phyloP scores from a whole-genome alignment of 2,113 vertebrate species.

The Trematocara unimaculatum region DNA sequence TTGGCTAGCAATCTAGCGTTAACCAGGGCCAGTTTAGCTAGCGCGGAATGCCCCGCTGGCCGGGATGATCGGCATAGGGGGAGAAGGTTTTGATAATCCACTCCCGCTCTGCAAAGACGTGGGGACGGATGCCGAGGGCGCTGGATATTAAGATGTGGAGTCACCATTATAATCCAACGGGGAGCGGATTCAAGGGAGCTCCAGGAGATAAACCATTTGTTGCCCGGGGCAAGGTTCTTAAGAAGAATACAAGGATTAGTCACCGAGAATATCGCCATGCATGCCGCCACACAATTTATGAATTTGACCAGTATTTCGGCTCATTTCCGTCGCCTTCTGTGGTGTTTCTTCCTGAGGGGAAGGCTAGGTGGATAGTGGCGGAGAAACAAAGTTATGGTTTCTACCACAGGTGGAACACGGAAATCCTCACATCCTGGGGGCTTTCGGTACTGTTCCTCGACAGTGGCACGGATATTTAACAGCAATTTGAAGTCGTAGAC shows the following conservation, averaged over 20 bases:
- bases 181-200: not conserved
- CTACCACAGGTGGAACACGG: not conserved
- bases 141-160: not conserved
- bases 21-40: not conserved
- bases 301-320: not conserved
- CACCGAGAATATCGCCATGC: not conserved
- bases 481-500: not conserved
- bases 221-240: not conserved
- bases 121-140: not conserved
- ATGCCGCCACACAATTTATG: not conserved
- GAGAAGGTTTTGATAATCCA: not conserved
- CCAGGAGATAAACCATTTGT: not conserved
- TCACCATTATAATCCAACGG: not conserved
- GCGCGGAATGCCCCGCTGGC: not conserved
- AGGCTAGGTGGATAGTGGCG: rapidly evolving
- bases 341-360: not conserved
- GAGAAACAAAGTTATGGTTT: not conserved
- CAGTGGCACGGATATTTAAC: not conserved
- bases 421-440: not conserved
- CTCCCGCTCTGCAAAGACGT: not conserved
- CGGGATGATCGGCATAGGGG: not conserved
- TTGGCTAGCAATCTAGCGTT: not conserved
- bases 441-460: not conserved
- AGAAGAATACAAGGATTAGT: not conserved
- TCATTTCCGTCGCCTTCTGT: not conserved